Evolutionary conservation across 2,797 vertebrate species (phyloP), one percentile per base, ranked within the genome.

Genomic region (Podarcis lilfordi): DNA sequence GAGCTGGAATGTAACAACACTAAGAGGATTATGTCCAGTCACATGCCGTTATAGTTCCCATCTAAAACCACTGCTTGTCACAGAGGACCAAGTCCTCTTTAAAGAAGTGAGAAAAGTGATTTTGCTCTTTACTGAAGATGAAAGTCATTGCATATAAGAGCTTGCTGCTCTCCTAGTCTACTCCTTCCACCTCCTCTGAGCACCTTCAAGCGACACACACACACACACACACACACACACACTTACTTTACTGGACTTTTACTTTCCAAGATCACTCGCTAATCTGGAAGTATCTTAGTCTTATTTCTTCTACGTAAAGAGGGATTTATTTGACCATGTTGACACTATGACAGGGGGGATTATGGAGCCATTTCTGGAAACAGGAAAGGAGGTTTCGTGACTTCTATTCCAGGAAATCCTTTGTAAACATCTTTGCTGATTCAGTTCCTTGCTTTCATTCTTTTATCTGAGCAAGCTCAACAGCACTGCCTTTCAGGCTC

Each of bases 121-220:
- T 87, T 89, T 92, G 59, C 88, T 90, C 89, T 81, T 61, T 85
- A 93, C 91, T 82, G 50, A 92, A 89, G 45, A 9, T 64, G 68
- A 15, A 71, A 83, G 68, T 1, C 68, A 25, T 45, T 23, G 32
- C 17, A 50, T 32, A 11, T 32, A 43, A 11, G 19, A 32, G 29
- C 29, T 69, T 72, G 68, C 29, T 72, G 68, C 29, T 83, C 32
- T 32, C 5, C 81, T 29, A n/a, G 40, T 82, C 17, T 8, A n/a
- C 40, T n/a, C 23, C 64, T 15, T 29, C 23, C n/a, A 3, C 3
- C 61, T 40, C 17, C 40, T 19, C n/a, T n/a, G 15, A 83, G 81
- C 29, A 6, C 43, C 17, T 64, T 64, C 61, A 19, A 64, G 21
- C 1, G 5, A 64, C 59, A 61, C 59, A 61, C 6, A 45, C 11